Conservation (phyloP, 1,140 invertebrate species). For the Parasteatoda tepidariorum region DNA sequence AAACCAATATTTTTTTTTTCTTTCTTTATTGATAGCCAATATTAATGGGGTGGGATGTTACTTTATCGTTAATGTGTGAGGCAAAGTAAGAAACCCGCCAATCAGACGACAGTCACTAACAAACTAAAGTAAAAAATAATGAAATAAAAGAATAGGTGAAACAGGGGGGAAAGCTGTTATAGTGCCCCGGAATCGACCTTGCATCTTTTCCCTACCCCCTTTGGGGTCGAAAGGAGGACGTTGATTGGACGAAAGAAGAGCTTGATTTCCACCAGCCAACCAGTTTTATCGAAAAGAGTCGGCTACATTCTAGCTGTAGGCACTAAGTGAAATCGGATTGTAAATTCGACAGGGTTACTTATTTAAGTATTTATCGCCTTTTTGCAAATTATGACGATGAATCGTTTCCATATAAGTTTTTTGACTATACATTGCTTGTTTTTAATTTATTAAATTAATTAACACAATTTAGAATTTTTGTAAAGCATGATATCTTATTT, state of each 20-base stretch:
- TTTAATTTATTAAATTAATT: too few species aligned
- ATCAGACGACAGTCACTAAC: constrained; percentile 47
- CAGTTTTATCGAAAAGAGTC: constrained; percentile 48
- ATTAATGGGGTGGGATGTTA: constrained; percentile 10
- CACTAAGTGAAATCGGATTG: constrained; percentile 56
- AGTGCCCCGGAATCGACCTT: constrained; percentile 27
- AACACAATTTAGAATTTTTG: too few species aligned
- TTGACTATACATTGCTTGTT: too few species aligned
- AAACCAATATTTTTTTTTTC: constrained; percentile 25
- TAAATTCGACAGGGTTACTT: constrained; percentile 41
- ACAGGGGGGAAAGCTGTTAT: background rate
- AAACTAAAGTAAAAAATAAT: constrained; percentile 50
- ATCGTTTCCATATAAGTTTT: too few species aligned
- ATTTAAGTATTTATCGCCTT: constrained; percentile 53
- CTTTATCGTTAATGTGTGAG: constrained; percentile 40
- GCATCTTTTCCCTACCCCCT: background rate
- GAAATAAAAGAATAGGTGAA: constrained; percentile 39
- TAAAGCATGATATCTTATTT: too few species aligned
- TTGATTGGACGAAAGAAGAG: constrained; percentile 54
- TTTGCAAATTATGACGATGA: background rate
- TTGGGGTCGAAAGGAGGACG: constrained; percentile 47
- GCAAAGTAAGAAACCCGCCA: constrained; percentile 51
- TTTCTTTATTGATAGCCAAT: constrained; percentile 55
- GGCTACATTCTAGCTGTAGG: constrained; percentile 53
- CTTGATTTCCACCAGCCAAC: constrained; percentile 57